Evolutionary conservation across 1,140 invertebrate genomes (phyloP).

Genomic region (Neodiprion lecontei): DNA sequence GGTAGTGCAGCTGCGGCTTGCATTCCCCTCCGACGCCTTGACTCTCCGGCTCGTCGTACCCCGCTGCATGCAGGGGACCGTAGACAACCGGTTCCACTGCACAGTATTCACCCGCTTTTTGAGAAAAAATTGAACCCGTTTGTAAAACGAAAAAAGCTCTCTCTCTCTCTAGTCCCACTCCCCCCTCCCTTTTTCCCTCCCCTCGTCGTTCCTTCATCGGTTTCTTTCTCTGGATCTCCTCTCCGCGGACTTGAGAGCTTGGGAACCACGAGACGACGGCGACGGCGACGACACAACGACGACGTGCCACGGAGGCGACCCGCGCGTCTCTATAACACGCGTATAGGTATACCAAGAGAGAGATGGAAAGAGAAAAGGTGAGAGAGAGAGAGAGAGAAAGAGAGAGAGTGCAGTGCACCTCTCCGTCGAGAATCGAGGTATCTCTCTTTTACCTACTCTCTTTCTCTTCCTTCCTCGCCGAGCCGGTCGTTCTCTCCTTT

Average conservation of each 20-base stretch:
- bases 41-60: background rate
- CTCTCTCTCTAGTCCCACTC: slow-evolving; percentile 38
- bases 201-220: slow-evolving; percentile 19
- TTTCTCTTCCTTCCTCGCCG: background rate
- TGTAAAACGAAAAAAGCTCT: slow-evolving; percentile 61
- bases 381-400: too few relatives aligned
- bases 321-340: too few relatives aligned
- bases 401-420: too few relatives aligned
- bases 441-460: slow-evolving; percentile 11
- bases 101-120: slow-evolving; percentile 60
- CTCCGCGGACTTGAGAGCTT: slow-evolving; percentile 32
- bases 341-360: too few relatives aligned
- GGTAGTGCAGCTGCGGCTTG: slow-evolving; percentile 7
- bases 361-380: too few relatives aligned
- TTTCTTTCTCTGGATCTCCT: slow-evolving; percentile 36
- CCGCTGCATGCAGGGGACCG: slow-evolving; percentile 19
- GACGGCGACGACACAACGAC: background rate
- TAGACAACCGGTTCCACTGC: slow-evolving; percentile 55
- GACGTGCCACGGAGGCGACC: background rate
- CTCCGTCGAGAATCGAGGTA: slow-evolving; percentile 1
- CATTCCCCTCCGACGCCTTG: slow-evolving; percentile 42
- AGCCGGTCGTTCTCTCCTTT: background rate
- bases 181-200: slow-evolving; percentile 24
- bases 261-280: slow-evolving; percentile 37
- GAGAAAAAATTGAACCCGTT: slow-evolving; percentile 64